A percentile compares a stretch with the other conserved stretches of the same genome.
phyloP scores from a whole-genome alignment of 2,888 invertebrate genomes.

The Dicycla oo region DNA sequence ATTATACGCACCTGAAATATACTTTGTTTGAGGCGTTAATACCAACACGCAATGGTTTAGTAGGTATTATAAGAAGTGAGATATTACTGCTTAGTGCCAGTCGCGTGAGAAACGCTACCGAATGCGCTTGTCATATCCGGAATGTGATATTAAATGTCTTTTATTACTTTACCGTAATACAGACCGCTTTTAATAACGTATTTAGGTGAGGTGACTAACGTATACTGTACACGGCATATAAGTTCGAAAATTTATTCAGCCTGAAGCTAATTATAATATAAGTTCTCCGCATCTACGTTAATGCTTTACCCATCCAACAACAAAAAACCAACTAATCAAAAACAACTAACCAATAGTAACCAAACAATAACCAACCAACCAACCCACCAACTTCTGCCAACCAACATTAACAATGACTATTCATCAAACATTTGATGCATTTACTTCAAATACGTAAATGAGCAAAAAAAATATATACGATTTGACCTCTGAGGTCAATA shows the following conservation, averaged over 20 bases:
- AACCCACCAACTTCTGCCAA: background rate
- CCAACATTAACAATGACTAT: conserved; percentile 2
- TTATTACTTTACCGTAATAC: conserved; percentile 57
- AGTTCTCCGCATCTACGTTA: too few species aligned
- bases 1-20: conserved; percentile 71
- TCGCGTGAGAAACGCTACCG: conserved; percentile 74
- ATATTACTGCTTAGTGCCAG: conserved; percentile 64
- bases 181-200: conserved; percentile 48
- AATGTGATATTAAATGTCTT: conserved; percentile 65
- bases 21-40: conserved; percentile 68
- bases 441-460: background rate
- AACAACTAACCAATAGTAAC: too few species aligned
- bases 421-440: conserved; percentile 8
- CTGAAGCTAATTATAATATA: background rate
- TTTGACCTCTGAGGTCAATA: conserved; percentile 11
- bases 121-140: conserved; percentile 64
- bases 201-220: conserved; percentile 27
- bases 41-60: conserved; percentile 69
- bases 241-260: conserved; percentile 15
- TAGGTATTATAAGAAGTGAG: conserved; percentile 65
- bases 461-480: conserved; percentile 12
- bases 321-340: too few species aligned
- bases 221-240: conserved; percentile 16
- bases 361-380: too few species aligned
- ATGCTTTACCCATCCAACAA: too few species aligned